Evolutionary conservation across 2,888 invertebrate genomes (phyloP), one percentile per base, ranked within the genome.

Genomic region (Hemistola chrysoprasaria): DNA sequence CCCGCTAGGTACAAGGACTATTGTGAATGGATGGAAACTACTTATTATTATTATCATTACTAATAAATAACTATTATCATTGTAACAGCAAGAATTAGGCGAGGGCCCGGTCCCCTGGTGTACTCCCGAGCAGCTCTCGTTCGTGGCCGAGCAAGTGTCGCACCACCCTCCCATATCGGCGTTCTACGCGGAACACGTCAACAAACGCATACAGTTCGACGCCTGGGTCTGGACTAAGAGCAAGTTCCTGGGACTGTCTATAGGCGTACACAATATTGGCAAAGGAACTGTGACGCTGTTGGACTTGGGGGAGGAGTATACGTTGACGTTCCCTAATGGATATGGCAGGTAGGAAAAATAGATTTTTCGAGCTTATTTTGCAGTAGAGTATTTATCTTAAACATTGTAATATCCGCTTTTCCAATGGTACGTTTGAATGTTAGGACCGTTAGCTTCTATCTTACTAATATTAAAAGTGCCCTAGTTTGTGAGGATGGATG

Each of bases 151-250:
- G 76, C 99, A 99, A 89, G 98, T 99, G 6, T 99, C 98, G 5
- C 99, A 99, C 90, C 99, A 99, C 90, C 99, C 99, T 27, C 99
- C 99, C 53, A 97, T 99, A 66, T 99, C 99, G 40, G 99, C 98
- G 11, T 99, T 99, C 90, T 99, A 99, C 90, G 99, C 98, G 9
- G 99, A 99, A 78, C 97, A 98, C 85, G 94, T 92, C 56, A 93
- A 94, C 70, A 97, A 97, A 71, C 92, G 94, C 61, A 97, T 99
- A 94, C 99, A 87, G 66, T 95, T 99, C 78, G 95, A 97, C 67
- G 99, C 98, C 4, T 97, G 97, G 84, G 97, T 99, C 34, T 99
- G 98, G 96, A 99, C 99, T 3, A 99, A 99, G 86, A 99, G 98
- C 66, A 99, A 99, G 90, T 99, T 99, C 87, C 92, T 99, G 10